phyloP scores from a whole-genome alignment of 92 coral and sea anemone species.

The Siderastrea siderea region DNA sequence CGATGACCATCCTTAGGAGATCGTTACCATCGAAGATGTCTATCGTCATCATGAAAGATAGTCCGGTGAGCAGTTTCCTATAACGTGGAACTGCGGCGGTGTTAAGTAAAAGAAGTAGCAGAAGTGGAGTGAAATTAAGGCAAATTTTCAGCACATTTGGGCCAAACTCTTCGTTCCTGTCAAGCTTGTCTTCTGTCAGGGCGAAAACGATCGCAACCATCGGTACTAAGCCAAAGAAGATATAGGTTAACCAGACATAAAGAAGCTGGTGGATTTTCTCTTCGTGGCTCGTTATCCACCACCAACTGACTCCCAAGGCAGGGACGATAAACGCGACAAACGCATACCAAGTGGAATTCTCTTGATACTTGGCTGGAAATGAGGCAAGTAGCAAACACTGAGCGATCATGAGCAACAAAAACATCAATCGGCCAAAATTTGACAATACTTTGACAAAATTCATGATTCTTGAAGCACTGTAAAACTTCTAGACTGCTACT shows the following conservation, averaged over 20 bases:
- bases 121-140: background rate
- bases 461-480: background rate
- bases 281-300: constrained; percentile 10
- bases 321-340: background rate
- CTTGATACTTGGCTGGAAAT: constrained; percentile 8
- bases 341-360: constrained; percentile 12
- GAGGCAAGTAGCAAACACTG: constrained; percentile 12
- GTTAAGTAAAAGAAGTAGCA: background rate
- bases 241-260: constrained; percentile 4
- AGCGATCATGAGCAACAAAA: constrained; percentile 5
- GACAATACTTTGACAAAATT: background rate
- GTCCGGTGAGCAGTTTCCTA: background rate
- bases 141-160: background rate
- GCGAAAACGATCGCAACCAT: constrained; percentile 6
- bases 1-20: constrained; percentile 1
- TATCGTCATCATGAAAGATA: constrained; percentile 1
- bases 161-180: background rate
- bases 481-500: background rate
- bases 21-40: constrained; percentile 4
- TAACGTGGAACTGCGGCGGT: background rate
- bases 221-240: constrained; percentile 6
- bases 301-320: constrained; percentile 3
- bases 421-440: constrained; percentile 10
- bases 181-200: background rate
- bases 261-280: background rate